Base-by-base conservation (phyloP, 2,888 invertebrate genomes). In the Sthenelais limicola region DNA sequence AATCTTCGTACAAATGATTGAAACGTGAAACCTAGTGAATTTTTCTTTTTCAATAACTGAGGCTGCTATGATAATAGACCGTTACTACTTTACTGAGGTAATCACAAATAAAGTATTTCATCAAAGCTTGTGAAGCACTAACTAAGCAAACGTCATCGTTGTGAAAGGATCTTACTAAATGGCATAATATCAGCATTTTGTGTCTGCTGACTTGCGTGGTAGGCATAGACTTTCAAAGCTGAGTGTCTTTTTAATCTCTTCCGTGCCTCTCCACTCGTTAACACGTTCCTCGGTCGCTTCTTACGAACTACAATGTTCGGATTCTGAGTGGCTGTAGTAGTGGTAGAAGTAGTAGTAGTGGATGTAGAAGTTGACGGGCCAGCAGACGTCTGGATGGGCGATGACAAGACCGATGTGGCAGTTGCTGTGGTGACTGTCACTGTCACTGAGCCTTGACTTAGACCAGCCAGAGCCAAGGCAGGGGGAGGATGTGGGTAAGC, bases 201-300 rank as follows among this genome's bases (percentile, higher is more conserved):
- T 32, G 80, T 76, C 76, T 79, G 82, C 73, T 78, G 78, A 68
- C 80, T 80, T 35, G 79, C 80, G 75, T 80, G 79, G 33, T 74
- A 78, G 15, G 80, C 77, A 72, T 83, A 85, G 68, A 78, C 80
- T 33, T 80, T 78, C 47, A 80, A 78, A 74, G 84, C 81, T 72
- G 81, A 80, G 73, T 82, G 82, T 33, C 80, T 82, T 76, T 82
- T 84, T 49, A 86, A 76, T 76, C 81, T 83, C 51, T 78, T 78
- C 74, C 80, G 81, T 12, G 82, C 79, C 58, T 83, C 83, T 71
- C 79, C 80, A 68, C 83, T 83, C 33, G 82, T 78, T 28, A 84
- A 68, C 5, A 83, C 73, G 71, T 81, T 79, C 58, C 80, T 80
- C 2, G 82, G 75, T 76, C 82, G 80, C 32, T 80, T 78, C 32